Percentiles rank a stretch among this genome's conserved stretches.
Evolutionary conservation across 2,888 invertebrate genomes (phyloP).

Genomic region (Drosophila acutilabella): DNA sequence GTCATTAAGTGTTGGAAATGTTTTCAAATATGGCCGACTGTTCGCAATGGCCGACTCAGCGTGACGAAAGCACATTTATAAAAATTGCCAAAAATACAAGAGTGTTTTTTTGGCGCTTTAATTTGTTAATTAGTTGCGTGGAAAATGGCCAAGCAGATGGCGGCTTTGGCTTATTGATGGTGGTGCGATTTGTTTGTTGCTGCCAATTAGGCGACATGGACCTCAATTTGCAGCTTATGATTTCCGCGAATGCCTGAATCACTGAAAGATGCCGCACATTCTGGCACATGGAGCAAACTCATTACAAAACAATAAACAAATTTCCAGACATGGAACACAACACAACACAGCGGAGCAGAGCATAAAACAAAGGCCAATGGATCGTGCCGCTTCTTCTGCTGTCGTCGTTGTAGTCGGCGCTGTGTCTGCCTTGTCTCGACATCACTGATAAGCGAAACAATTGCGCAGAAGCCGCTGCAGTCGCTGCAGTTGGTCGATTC

Average conservation of each 20-base stretch:
- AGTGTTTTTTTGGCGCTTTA: conserved; percentile 49
- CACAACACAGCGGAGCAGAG: not conserved
- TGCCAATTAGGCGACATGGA: conserved; percentile 75
- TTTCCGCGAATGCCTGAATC: conserved; percentile 66
- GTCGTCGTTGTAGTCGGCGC: conserved; percentile 57
- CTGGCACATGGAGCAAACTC: conserved; percentile 55
- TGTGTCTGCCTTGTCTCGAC: conserved; percentile 75
- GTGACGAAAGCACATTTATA: conserved; percentile 37
- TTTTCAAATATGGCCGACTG: conserved; percentile 60
- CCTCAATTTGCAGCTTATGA: conserved; percentile 77
- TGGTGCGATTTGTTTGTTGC: conserved; percentile 20
- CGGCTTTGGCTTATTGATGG: conserved; percentile 4
- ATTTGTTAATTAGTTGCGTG: conserved; percentile 57
- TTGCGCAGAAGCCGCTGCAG: conserved; percentile 65
- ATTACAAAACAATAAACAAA: conserved; percentile 83
- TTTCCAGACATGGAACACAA: conserved; percentile 75
- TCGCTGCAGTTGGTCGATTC: conserved; percentile 36
- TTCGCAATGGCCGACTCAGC: conserved; percentile 55
- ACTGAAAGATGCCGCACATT: conserved; percentile 69
- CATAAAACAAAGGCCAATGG: conserved; percentile 68
- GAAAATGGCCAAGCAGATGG: conserved; percentile 21
- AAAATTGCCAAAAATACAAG: not conserved
- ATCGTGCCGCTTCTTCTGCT: conserved; percentile 65
- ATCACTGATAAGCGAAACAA: conserved; percentile 81
- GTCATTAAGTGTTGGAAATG: conserved; percentile 54